These are phyloP conservation scores for Pterocles orientalis DNA, from an alignment of 2,113 vertebrate genomes.

Conservation along the genomic window DNA sequence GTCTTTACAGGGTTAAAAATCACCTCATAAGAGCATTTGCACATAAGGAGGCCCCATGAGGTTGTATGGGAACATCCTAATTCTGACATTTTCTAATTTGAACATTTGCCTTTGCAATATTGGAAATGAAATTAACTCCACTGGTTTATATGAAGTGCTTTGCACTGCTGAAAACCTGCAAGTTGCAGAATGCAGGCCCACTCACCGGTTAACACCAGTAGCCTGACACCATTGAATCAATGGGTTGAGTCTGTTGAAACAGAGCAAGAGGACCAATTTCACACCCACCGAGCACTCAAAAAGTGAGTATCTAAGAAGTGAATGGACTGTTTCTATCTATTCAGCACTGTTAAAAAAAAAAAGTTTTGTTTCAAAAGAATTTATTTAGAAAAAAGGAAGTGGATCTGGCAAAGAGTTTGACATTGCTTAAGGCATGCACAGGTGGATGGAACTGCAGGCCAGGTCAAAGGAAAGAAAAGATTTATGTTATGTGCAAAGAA, in stretches of 20 bases:
- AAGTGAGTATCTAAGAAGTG: background rate
- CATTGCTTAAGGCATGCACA: constrained; percentile 91
- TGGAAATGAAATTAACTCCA: background rate
- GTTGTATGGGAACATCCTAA: background rate
- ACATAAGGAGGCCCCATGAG: background rate
- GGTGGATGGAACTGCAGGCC: constrained; percentile 92
- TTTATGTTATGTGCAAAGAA: constrained; percentile 92
- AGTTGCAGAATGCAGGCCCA: background rate
- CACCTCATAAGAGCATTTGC: background rate
- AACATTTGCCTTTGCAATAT: background rate
- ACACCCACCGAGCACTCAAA: background rate
- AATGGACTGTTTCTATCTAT: background rate
- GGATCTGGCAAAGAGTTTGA: constrained; percentile 70
- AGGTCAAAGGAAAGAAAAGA: constrained; percentile 89
- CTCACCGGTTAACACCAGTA: background rate
- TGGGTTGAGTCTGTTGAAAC: background rate
- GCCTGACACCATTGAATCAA: background rate
- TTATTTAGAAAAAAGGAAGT: constrained; percentile 50
- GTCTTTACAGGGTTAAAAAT: background rate
- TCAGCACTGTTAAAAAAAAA: background rate
- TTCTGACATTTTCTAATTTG: background rate
- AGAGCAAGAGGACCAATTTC: background rate
- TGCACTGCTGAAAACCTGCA: background rate
- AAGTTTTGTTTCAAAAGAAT: constrained; percentile 70
- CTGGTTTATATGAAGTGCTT: background rate